Percentiles rank a stretch among this genome's conserved stretches.
Evolutionary conservation across 2,797 vertebrate species (phyloP).

Genomic region (Ispidina picta): DNA sequence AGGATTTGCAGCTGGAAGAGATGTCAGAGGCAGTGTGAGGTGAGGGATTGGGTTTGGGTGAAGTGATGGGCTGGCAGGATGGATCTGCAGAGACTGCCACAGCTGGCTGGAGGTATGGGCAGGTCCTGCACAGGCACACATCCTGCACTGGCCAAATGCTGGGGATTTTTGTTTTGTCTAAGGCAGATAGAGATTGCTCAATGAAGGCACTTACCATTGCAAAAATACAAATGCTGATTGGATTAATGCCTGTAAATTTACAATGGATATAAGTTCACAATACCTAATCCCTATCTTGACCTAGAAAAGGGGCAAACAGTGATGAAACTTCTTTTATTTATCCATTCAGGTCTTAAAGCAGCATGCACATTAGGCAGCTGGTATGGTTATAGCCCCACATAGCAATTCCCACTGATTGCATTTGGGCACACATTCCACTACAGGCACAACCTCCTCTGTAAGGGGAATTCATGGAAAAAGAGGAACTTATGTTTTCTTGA

Average conservation of each 20-base stretch:
- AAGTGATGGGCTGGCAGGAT: neutral
- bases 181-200: neutral
- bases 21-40: neutral
- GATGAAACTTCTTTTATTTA: neutral
- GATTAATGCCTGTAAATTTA: neutral
- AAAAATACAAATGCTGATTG: neutral
- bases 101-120: neutral
- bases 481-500: slow-evolving; percentile 44
- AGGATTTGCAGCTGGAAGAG: slow-evolving; percentile 22
- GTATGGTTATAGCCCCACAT: neutral
- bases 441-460: neutral
- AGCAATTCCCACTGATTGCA: neutral
- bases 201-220: neutral
- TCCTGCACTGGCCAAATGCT: neutral
- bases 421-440: neutral
- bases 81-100: neutral
- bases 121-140: neutral
- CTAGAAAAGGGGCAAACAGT: neutral
- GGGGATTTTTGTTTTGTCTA: neutral
- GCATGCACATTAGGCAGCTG: neutral
- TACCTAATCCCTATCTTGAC: neutral
- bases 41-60: neutral
- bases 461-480: neutral
- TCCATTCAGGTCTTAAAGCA: neutral
- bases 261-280: neutral